Evolutionary conservation across 2,113 vertebrate genomes (phyloP).

Genomic region (Ivindomyrus marchei): DNA sequence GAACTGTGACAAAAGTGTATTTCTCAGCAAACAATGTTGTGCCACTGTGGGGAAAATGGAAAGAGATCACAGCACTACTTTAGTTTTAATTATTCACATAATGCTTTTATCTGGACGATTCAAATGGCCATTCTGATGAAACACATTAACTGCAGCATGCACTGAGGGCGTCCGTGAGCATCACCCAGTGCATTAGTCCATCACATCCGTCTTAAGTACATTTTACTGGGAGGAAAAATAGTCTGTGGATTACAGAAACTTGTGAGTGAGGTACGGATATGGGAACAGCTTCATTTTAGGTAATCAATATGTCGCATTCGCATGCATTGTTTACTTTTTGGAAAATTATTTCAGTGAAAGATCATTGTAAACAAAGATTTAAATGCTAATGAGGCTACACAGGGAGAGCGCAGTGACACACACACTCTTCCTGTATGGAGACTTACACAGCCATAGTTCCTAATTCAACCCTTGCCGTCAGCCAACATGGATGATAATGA

Average conservation of each 20-base stretch:
- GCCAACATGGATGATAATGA: not conserved
- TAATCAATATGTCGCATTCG: not conserved
- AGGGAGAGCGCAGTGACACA: not conserved
- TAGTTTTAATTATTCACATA: slow-evolving; percentile 2
- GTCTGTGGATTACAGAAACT: not conserved
- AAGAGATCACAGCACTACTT: not conserved
- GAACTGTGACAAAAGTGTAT: not conserved
- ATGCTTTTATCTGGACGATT: not conserved
- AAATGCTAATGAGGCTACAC: not conserved
- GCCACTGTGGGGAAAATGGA: not conserved
- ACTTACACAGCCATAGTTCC: not conserved
- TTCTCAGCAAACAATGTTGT: not conserved
- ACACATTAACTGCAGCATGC: not conserved
- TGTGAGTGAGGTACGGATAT: not conserved
- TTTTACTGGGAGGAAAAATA: not conserved
- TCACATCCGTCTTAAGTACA: not conserved
- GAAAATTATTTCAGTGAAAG: not conserved
- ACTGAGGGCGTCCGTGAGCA: not conserved
- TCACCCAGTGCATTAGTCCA: not conserved
- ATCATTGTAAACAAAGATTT: not conserved
- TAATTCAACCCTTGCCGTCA: not conserved
- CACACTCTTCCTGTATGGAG: not conserved
- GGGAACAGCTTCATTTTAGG: not conserved
- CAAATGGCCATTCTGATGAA: not conserved
- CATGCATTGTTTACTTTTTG: not conserved